phyloP scores from a whole-genome alignment of 1,140 invertebrate genomes.

The Hydropsyche tenuis region DNA sequence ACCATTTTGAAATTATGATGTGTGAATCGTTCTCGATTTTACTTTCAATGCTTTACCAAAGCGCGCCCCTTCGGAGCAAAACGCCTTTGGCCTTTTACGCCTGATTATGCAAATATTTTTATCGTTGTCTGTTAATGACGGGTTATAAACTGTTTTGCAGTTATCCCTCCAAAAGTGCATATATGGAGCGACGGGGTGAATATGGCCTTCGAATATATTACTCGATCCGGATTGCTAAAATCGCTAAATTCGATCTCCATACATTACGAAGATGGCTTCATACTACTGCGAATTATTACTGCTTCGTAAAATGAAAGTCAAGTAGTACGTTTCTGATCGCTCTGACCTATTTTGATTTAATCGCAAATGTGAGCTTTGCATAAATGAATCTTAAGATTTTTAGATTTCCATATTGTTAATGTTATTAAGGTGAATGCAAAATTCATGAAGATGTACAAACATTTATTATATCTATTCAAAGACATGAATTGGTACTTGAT shows the following conservation, averaged over 20 bases:
- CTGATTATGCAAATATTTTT: constrained; percentile 32
- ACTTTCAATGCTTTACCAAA: background rate
- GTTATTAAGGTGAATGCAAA: no score
- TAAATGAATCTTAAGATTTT: no score
- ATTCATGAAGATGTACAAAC: no score
- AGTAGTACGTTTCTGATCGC: background rate
- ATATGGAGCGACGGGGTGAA: constrained; percentile 24
- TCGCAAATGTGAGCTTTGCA: no score
- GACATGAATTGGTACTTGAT: no score
- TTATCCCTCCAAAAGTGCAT: constrained; percentile 14
- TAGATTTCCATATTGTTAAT: no score
- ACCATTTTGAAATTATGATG: no score
- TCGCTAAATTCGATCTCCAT: background rate
- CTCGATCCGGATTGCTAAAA: no score
- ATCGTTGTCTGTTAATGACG: constrained; percentile 11
- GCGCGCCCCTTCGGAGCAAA: background rate
- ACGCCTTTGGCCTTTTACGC: background rate
- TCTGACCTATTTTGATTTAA: no score
- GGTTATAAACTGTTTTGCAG: background rate
- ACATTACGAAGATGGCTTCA: constrained; percentile 19
- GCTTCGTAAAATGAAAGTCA: background rate
- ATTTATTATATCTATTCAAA: no score
- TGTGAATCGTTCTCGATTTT: constrained; percentile 2
- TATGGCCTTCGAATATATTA: constrained; percentile 10
- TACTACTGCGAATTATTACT: background rate